Evolutionary conservation across 2,888 invertebrate species (phyloP), one percentile per base, ranked within the genome.

Genomic region (Rotaria socialis): DNA sequence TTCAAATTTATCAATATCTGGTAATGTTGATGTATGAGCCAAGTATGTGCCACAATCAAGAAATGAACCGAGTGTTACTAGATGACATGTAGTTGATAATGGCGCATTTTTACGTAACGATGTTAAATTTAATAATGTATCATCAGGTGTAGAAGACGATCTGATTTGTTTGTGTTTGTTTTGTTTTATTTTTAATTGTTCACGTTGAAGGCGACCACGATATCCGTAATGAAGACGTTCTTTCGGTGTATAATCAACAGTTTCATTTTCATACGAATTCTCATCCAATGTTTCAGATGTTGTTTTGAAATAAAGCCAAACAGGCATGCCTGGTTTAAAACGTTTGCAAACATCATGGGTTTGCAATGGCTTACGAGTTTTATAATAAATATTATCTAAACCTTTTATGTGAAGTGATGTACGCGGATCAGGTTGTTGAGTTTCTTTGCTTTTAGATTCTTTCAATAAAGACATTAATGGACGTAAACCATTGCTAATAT

Each of bases 191-290:
- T 47, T 43, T 24, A 80, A 47, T 47, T 80, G 80, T 47, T 80
- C 47, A 24, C 47, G 80, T 47, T 80, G 80, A 7, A 43, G 80
- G n/a, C 47, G 47, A 47, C 80, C 80, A 43, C 80, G 80, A 80
- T 80, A 80, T n/a, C 80, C 80, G 11, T 80, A 80, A 24, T 47
- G 80, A 43, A 80, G 80, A 80, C 80, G 80, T 80, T 80, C 80
- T 47, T 80, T 80, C 6, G 43, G 80, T 80, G 43, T 47, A 47
- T 80, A 80, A 47, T 47, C 47, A 80, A 80, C 47, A 22, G 8
- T 47, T 24, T 80, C 80, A 35, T 67, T 67, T 6, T 67, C 67
- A 41, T 67, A 10, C 47, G 19, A 47, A 19, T 24, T 24, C 3
- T 80, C 47, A 10, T 43, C n/a, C 3, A 11, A 47, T 47, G 19